Conservation (phyloP, 2,113 vertebrate genomes). For the Pipra filicauda region DNA sequence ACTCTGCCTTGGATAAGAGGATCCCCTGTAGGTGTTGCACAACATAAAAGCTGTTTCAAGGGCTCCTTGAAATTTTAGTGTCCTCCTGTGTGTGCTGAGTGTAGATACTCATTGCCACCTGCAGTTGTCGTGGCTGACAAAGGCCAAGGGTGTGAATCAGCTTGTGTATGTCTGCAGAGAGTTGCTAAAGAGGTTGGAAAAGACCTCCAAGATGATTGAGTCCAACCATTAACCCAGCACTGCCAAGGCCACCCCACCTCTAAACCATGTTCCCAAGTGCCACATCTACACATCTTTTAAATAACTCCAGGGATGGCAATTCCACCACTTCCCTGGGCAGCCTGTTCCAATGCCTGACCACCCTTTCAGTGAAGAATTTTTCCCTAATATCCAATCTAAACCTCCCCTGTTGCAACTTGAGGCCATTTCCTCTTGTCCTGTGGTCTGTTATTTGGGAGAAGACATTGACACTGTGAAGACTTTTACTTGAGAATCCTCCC, state of each 20-base stretch:
- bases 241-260: not conserved
- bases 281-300: not conserved
- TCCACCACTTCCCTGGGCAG: not conserved
- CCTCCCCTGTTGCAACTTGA: not conserved
- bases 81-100: not conserved
- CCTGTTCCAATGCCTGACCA: not conserved
- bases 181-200: not conserved
- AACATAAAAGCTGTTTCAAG: not conserved
- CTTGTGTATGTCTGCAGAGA: not conserved
- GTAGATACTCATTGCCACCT: not conserved
- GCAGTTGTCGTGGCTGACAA: not conserved
- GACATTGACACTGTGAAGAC: not conserved
- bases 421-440: not conserved
- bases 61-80: not conserved
- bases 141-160: not conserved
- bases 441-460: not conserved
- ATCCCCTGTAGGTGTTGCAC: not conserved
- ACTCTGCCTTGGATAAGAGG: not conserved
- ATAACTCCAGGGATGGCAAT: not conserved
- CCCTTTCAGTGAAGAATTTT: not conserved
- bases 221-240: not conserved
- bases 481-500: not conserved
- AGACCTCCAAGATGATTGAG: not conserved
- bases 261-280: not conserved
- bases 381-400: not conserved